Evolutionary conservation across 1,140 invertebrate species (phyloP), one percentile per base, ranked within the genome.

Genomic region (Eciton burchellii): DNA sequence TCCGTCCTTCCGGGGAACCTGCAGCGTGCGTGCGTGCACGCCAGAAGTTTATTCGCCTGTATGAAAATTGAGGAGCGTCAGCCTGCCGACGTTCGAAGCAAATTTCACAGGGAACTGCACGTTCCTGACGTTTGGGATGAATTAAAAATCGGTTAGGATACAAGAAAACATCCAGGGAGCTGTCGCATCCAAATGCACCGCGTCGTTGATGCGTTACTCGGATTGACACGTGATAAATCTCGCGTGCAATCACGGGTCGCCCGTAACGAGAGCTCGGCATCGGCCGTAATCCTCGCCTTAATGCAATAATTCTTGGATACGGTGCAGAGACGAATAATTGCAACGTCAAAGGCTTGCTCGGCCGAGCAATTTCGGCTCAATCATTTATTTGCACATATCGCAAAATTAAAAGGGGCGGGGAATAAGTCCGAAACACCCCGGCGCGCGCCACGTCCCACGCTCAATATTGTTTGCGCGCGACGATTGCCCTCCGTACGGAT

Each of bases 401-500:
- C 54, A 68, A 54, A 49, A 68, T 68, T 26, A 26, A 54, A 56
- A 41, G 11, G 26, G 11, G 11, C 41, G 19, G 47, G 35, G 35
- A 35, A 65, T 68, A 54, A 77, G 49, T 14, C 41, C 6, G 74
- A 68, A 56, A 56, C 49, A 60, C 26, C 29, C 71, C 57, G 35
- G 2, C 35, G 35, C 35, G 6, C 35, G 35, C 35, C 35, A 35
- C 35, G 35, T 35, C 35, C 4, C 43, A 19, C 63, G 16, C 41
- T 66, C 9, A n/a, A 6, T 68, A 66, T 41, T 79, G 63, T 68
- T 79, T 70, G 63, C 74, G 62, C 49, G 47, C 49, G 62, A 43
- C 54, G 66, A 49, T 59, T 41, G 77, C 43, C 43, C 26, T 54
- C 26, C 71, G 71, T 73, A 84, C 56, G 65, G 59, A 83, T 81